These are phyloP conservation scores for Atethmia centrago DNA, from an alignment of 2,888 invertebrate species.

Conservation along the genomic window DNA sequence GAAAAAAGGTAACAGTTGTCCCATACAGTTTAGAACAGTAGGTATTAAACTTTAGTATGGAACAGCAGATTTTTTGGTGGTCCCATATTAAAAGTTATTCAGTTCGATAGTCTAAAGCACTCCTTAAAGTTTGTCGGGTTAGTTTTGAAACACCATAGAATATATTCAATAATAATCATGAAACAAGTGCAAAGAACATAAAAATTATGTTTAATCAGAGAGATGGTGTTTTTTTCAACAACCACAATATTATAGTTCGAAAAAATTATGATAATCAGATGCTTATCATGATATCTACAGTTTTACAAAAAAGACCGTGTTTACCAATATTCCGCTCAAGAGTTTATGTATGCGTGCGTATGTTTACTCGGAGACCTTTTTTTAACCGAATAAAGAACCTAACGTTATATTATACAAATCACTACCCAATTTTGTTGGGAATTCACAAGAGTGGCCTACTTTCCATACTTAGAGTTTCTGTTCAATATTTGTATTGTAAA, in stretches of 20 bases:
- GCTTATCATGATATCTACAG: conserved; percentile 11
- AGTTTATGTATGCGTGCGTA: conserved; percentile 37
- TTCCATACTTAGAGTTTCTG: conserved; percentile 27
- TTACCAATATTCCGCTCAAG: conserved; percentile 44
- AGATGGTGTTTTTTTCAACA: not conserved
- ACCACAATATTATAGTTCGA: not conserved
- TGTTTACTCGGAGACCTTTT: conserved; percentile 47
- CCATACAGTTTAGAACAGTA: no score
- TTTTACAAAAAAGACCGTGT: conserved; percentile 34
- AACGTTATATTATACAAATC: conserved; percentile 59
- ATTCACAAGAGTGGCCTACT: conserved; percentile 42
- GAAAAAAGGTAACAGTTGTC: no score
- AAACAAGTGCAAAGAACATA: no score
- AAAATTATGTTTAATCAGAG: no score
- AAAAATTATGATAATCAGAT: conserved; percentile 10
- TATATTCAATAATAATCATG: no score
- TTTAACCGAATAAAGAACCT: conserved; percentile 45
- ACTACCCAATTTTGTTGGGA: conserved; percentile 44
- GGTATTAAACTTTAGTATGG: no score
- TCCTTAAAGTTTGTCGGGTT: no score
- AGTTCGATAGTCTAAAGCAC: no score
- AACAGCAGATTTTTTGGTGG: no score
- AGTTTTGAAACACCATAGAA: no score
- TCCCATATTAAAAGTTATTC: no score
- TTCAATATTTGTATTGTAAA: conserved; percentile 38